Evolutionary conservation across 2,888 invertebrate species (phyloP).

Genomic region (Machimus rusticus): DNA sequence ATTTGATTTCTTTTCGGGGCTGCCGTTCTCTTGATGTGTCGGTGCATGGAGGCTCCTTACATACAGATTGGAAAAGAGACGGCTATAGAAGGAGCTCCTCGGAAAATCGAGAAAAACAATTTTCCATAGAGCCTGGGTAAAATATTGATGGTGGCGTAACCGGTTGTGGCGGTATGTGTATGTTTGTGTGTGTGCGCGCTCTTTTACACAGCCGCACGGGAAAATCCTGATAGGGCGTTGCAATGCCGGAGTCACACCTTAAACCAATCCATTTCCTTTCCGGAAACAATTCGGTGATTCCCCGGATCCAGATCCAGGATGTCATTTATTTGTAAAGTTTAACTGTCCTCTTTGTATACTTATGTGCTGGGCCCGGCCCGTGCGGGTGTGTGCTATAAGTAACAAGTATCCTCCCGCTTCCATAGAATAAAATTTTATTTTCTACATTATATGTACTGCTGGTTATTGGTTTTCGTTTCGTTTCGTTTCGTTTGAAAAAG

Average conservation of each 20-base stretch:
- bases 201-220: neutral
- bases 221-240: conserved; percentile 46
- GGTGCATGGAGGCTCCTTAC: conserved; percentile 35
- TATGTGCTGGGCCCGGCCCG: neutral
- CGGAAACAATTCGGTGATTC: conserved; percentile 43
- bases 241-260: conserved; percentile 47
- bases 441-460: conserved; percentile 34
- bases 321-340: conserved; percentile 46
- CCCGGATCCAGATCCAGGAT: conserved; percentile 41
- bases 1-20: conserved; percentile 36
- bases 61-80: conserved; percentile 37
- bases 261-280: conserved; percentile 47
- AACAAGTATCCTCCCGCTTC: neutral
- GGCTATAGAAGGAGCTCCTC: neutral
- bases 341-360: conserved; percentile 28
- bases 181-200: neutral
- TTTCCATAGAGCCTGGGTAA: conserved; percentile 2
- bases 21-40: conserved; percentile 28
- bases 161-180: neutral
- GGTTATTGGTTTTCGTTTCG: conserved; percentile 38
- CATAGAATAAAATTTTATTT: conserved; percentile 29
- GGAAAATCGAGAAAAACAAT: conserved; percentile 39
- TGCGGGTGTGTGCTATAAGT: conserved; percentile 23
- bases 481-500: conserved; percentile 37
- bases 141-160: conserved; percentile 27